phyloP scores from a whole-genome alignment of 2,797 vertebrate genomes.

The Peromyscus aztecus region DNA sequence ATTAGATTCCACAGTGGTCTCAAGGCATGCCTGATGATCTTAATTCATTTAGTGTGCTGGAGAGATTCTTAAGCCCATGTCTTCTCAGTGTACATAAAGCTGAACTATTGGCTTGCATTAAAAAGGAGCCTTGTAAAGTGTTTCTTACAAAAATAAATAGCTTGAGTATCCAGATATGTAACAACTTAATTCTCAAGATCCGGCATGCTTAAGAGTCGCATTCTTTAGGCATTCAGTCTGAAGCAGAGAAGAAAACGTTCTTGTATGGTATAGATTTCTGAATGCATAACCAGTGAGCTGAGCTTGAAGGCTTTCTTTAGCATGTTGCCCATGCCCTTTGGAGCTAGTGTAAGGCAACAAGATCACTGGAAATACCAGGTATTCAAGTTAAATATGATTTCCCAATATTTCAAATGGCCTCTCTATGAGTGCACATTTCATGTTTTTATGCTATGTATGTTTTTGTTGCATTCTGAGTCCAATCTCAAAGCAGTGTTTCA shows the following conservation, averaged over 20 bases:
- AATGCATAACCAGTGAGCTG: not conserved
- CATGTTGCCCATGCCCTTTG: not conserved
- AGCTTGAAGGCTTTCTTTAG: not conserved
- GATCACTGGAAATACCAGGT: not conserved
- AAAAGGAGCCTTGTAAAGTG: conserved; percentile 84
- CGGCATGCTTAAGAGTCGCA: conserved; percentile 70
- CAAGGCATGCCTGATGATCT: conserved; percentile 85
- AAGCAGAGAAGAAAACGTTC: conserved; percentile 64
- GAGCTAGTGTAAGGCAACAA: not conserved
- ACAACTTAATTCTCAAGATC: conserved; percentile 78
- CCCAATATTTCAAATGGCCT: not conserved
- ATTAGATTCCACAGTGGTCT: conserved; percentile 83
- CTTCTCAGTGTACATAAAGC: conserved; percentile 80
- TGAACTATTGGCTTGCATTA: conserved; percentile 79
- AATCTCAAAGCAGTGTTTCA: not conserved
- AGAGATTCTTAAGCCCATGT: conserved; percentile 70
- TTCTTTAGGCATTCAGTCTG: conserved; percentile 68
- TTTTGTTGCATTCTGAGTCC: not conserved
- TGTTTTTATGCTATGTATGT: not conserved
- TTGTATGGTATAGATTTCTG: conserved; percentile 60
- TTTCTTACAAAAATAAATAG: conserved; percentile 87
- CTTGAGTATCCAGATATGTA: conserved; percentile 79
- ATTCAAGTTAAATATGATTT: not conserved
- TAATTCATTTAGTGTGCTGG: conserved; percentile 86
- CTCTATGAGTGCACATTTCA: not conserved